Evolutionary conservation across 2,113 vertebrate genomes (phyloP), one percentile per base, ranked within the genome.

Genomic region (Scatophagus argus): DNA sequence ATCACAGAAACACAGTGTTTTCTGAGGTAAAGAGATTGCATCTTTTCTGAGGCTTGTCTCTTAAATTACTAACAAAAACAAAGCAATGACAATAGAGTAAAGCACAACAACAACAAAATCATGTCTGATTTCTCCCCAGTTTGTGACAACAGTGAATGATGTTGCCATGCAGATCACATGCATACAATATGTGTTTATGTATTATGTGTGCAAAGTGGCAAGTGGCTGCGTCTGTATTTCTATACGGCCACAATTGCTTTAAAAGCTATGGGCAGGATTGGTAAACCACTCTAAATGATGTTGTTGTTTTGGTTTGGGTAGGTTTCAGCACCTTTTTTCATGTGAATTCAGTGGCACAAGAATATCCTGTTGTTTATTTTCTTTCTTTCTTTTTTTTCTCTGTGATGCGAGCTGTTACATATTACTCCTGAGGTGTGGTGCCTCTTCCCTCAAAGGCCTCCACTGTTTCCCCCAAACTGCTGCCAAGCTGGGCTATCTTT

Each of bases 401-500:
- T 84, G 88, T 89, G 87, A 90, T 88, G 85, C 34, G 90, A 88
- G 89, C 91, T 91, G 85, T 92, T 93, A 88, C 89, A 89, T 87
- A 87, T 92, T 92, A 92, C 92, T 92, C 87, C 87, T 81, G 88
- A 95, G 94, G 94, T 94, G 94, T 93, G 93, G 93, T 89, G 82
- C 88, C 90, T 92, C 89, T 93, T 89, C 90, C 86, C 92, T 94
- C 92, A 95, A 94, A 94, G 92, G 91, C 82, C 77, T 92, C 83
- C 91, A 92, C 91, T 95, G 94, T 94, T 94, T 92, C 93, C 92
- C 88, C 89, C 84, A 92, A 93, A 94, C 93, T 92, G 90, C 91
- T 92, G 92, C 94, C 93, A 92, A 93, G 93, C 93, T 94, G 93
- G 93, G 92, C 92, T 94, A 93, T 95, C 94, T 95, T 95, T 95